Percentiles rank a stretch among this genome's conserved stretches.
These are phyloP conservation scores for Cotesia vestalis DNA, from an alignment of 1,140 invertebrate genomes.

Conservation along the genomic window DNA sequence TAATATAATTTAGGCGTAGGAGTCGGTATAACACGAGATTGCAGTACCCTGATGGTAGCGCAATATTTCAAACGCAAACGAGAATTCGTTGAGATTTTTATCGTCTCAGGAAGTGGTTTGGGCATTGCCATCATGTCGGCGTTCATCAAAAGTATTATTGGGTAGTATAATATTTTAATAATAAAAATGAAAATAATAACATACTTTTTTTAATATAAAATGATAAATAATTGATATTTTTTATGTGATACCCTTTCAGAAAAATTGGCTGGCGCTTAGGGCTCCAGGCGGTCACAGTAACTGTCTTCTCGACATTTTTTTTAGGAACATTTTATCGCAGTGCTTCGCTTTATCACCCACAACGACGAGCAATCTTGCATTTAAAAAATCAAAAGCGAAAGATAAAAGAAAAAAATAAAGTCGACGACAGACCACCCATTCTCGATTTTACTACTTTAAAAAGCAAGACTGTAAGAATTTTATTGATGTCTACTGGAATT, in stretches of 20 bases:
- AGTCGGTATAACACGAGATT: slow-evolving; percentile 83
- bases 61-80: slow-evolving; percentile 88
- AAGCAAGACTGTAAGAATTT: slow-evolving; percentile 84
- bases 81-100: slow-evolving; percentile 88
- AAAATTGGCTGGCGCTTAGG: slow-evolving; percentile 88
- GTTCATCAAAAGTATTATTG: slow-evolving; percentile 80
- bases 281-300: slow-evolving; percentile 84
- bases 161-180: slow-evolving; percentile 65
- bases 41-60: slow-evolving; percentile 88
- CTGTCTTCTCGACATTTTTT: slow-evolving; percentile 85
- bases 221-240: slow-evolving; percentile 13
- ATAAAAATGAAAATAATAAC: too few species aligned
- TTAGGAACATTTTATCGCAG: slow-evolving; percentile 89
- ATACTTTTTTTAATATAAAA: background rate
- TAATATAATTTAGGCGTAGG: slow-evolving; percentile 72
- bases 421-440: slow-evolving; percentile 82
- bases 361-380: slow-evolving; percentile 86
- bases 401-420: slow-evolving; percentile 75
- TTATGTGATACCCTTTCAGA: slow-evolving; percentile 64
- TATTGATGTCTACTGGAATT: slow-evolving; percentile 82
- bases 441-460: slow-evolving; percentile 86
- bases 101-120: slow-evolving; percentile 84
- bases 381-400: slow-evolving; percentile 91
- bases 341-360: slow-evolving; percentile 89
- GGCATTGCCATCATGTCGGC: slow-evolving; percentile 86